phyloP scores from a whole-genome alignment of 23 tunicate species.

The Trididemnum clinides region DNA sequence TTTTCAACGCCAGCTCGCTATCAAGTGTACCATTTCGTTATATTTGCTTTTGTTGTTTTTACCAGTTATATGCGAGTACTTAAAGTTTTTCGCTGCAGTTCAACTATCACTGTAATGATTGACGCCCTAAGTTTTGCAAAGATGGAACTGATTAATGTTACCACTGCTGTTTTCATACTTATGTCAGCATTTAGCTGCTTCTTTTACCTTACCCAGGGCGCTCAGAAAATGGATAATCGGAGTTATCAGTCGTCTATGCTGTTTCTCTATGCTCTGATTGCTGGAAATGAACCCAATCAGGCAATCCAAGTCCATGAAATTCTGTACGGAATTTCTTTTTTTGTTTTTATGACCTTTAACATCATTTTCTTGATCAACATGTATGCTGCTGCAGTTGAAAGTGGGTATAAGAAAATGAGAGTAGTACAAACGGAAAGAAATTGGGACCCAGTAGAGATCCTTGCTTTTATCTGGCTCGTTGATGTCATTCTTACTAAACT shows the following conservation, averaged over 20 bases:
- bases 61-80: constrained; percentile 54
- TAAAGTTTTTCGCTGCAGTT: constrained; percentile 75
- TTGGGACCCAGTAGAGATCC: constrained; percentile 59
- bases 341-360: constrained; percentile 38
- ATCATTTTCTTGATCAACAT: constrained; percentile 45
- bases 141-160: constrained; percentile 22
- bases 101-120: constrained; percentile 58
- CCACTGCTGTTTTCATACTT: constrained; percentile 8
- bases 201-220: constrained; percentile 32
- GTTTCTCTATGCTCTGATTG: constrained; percentile 18
- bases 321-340: neutral
- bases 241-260: neutral
- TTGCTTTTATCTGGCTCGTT: constrained; percentile 72
- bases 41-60: constrained; percentile 42
- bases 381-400: constrained; percentile 56
- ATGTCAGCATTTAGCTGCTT: constrained; percentile 42
- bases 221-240: neutral
- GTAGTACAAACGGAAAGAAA: neutral
- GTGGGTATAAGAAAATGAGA: constrained; percentile 34
- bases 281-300: constrained; percentile 55
- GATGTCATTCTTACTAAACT: constrained; percentile 32
- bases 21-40: neutral
- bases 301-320: neutral
- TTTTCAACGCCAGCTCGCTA: constrained; percentile 49
- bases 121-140: constrained; percentile 35